These are phyloP conservation scores for Anhinga rufa DNA, from an alignment of 2,113 vertebrate genomes.

Conservation along the genomic window DNA sequence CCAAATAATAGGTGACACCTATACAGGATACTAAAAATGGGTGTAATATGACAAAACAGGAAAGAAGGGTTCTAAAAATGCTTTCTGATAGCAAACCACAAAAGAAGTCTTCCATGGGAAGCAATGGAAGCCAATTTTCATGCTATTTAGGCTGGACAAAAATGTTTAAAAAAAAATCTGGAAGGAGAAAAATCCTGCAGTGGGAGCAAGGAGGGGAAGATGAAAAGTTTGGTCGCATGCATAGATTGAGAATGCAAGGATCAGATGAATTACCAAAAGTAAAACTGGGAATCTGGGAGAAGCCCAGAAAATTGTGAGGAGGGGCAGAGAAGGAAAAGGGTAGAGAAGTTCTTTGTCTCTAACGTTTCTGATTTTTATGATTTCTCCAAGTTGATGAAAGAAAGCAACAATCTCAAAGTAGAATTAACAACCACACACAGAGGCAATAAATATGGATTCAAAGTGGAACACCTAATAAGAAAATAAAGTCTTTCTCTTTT, in stretches of 20 bases:
- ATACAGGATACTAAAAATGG: not conserved
- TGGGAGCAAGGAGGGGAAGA: not conserved
- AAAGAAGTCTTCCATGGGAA: not conserved
- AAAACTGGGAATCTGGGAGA: not conserved
- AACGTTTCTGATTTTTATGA: not conserved
- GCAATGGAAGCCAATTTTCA: not conserved
- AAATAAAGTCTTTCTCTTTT: slow-evolving; percentile 17
- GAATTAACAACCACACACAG: slow-evolving; percentile 10
- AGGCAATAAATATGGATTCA: slow-evolving; percentile 6
- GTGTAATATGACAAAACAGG: not conserved
- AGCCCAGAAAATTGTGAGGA: not conserved
- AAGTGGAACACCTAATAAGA: not conserved
- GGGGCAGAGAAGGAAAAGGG: not conserved
- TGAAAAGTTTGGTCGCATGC: not conserved
- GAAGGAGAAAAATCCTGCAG: not conserved
- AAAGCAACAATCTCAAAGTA: not conserved
- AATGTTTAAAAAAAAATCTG: not conserved
- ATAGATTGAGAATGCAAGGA: not conserved
- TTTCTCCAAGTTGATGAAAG: not conserved
- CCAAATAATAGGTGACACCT: not conserved
- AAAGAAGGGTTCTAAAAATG: not conserved
- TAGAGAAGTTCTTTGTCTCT: not conserved
- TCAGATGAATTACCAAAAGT: not conserved
- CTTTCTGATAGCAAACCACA: not conserved
- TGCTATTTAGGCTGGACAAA: not conserved